A percentile compares a stretch with the other conserved stretches of the same genome.
Conservation (phyloP, 2,888 invertebrate genomes). For the Anoplius nigerrimus region DNA sequence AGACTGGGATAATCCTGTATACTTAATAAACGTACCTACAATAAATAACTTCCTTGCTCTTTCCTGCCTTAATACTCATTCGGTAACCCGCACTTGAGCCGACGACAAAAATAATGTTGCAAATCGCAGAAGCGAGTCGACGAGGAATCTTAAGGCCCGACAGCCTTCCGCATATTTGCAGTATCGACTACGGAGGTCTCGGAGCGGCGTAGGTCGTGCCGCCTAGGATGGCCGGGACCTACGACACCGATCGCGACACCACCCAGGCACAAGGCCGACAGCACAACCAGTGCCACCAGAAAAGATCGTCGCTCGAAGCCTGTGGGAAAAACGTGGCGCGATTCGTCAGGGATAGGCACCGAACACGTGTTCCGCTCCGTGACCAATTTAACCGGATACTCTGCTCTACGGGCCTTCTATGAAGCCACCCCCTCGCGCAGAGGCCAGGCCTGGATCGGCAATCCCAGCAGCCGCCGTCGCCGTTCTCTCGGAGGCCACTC, state of each 20-base stretch:
- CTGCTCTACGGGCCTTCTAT: slow-evolving; percentile 40
- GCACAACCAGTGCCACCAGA: slow-evolving; percentile 4
- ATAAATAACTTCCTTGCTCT: no score
- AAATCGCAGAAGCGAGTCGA: not conserved
- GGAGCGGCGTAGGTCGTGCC: not conserved
- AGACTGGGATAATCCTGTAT: no score
- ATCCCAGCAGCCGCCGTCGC: not conserved
- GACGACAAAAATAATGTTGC: no score
- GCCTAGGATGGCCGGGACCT: no score
- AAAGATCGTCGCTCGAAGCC: slow-evolving; percentile 34
- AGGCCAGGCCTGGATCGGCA: slow-evolving; percentile 2
- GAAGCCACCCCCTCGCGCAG: slow-evolving; percentile 31
- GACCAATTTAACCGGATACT: slow-evolving; percentile 74
- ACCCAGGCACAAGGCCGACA: not conserved
- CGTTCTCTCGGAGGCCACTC: not conserved
- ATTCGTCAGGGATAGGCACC: slow-evolving; percentile 71
- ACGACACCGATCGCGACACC: not conserved
- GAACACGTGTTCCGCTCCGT: slow-evolving; percentile 70
- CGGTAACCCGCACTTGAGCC: no score
- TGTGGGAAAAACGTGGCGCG: slow-evolving; percentile 70
- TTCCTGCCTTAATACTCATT: no score
- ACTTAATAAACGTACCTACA: no score
- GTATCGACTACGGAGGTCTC: not conserved
- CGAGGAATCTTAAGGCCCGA: not conserved
- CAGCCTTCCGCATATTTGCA: not conserved